Percentiles rank a stretch among this genome's conserved stretches.
Conservation (phyloP, 2,113 vertebrate species). For the Pantherophis guttatus region DNA sequence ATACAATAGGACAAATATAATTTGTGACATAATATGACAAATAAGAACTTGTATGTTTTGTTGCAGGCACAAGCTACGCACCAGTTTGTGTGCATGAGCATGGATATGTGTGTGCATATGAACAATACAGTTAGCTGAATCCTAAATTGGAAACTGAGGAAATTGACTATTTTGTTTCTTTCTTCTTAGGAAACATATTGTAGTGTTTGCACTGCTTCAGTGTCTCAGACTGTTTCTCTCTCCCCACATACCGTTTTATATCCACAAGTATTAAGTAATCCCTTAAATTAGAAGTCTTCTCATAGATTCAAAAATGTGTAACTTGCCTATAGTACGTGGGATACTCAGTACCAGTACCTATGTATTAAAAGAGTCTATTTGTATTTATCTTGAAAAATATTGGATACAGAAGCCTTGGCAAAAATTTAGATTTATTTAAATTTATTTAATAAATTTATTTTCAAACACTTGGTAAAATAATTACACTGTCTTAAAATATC, state of each 20-base stretch:
- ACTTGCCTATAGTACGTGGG: background rate
- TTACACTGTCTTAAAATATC: background rate
- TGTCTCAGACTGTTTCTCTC: background rate
- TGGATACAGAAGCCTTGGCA: background rate
- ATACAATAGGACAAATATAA: background rate
- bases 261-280: background rate
- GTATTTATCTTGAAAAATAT: background rate
- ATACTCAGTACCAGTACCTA: background rate
- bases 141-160: background rate
- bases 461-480: background rate
- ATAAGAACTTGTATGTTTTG: background rate
- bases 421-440: background rate
- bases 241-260: background rate
- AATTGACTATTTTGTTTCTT: background rate
- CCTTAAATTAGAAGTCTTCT: background rate
- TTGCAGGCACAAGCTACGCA: background rate
- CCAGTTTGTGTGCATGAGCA: background rate
- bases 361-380: background rate
- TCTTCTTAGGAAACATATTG: background rate
- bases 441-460: background rate
- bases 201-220: background rate
- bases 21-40: background rate
- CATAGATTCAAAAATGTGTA: background rate
- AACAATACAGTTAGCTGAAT: background rate
- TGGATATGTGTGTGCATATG: background rate